Evolutionary conservation across 2,888 invertebrate genomes (phyloP).

Genomic region (Drosophila pegasa): DNA sequence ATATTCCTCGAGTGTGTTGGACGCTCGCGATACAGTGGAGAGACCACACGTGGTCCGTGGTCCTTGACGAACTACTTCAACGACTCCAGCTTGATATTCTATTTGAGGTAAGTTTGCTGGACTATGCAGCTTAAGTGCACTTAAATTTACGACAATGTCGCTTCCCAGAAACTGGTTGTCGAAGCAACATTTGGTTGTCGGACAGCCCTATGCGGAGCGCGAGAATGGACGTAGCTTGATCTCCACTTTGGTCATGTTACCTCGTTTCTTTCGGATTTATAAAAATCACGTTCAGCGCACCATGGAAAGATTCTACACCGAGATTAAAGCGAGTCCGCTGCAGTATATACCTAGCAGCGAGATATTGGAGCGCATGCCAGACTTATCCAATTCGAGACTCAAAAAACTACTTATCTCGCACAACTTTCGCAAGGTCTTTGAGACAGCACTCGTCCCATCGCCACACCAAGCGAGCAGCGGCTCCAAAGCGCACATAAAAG

Average conservation of each 20-base stretch:
- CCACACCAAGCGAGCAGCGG: constrained; percentile 1
- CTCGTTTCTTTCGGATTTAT: constrained; percentile 87
- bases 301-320: constrained; percentile 78
- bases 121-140: not conserved
- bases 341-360: constrained; percentile 39
- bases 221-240: constrained; percentile 84
- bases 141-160: not conserved
- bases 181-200: constrained; percentile 87
- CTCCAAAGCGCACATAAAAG: constrained; percentile 49
- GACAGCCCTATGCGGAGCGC: constrained; percentile 87
- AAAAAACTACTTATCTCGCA: constrained; percentile 81
- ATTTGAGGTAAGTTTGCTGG: constrained; percentile 74
- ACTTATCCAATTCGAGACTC: constrained; percentile 52
- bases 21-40: constrained; percentile 89
- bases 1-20: constrained; percentile 91
- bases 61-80: constrained; percentile 86
- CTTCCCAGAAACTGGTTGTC: constrained; percentile 87
- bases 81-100: constrained; percentile 87
- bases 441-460: constrained; percentile 79
- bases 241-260: constrained; percentile 87
- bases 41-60: constrained; percentile 88
- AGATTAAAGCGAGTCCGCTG: constrained; percentile 76
- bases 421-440: constrained; percentile 86
- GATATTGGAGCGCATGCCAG: constrained; percentile 41
- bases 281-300: constrained; percentile 85